phyloP scores from a whole-genome alignment of 2,113 vertebrate genomes.

The Aptenodytes forsteri region DNA sequence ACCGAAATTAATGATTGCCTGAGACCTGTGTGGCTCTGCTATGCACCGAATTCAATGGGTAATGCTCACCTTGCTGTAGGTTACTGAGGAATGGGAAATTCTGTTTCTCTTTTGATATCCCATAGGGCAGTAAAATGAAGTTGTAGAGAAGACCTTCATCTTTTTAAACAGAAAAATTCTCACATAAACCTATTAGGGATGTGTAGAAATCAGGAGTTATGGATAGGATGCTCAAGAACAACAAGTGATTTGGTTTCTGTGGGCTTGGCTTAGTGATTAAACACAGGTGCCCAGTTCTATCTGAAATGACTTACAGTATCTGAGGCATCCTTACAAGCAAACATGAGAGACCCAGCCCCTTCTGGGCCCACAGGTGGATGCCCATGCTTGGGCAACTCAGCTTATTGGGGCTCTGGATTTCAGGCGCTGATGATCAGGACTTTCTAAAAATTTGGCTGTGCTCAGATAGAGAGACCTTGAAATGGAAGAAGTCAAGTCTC shows the following conservation, averaged over 20 bases:
- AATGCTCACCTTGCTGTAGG: neutral
- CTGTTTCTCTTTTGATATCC: neutral
- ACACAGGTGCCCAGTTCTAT: neutral
- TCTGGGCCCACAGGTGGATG: neutral
- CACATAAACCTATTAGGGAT: neutral
- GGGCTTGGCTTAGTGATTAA: neutral
- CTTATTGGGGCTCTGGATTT: neutral
- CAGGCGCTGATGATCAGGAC: neutral
- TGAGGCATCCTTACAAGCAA: neutral
- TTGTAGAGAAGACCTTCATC: neutral
- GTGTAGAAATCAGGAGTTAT: neutral
- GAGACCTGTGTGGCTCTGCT: neutral
- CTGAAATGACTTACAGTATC: neutral
- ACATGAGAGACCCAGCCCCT: neutral
- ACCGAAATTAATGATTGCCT: neutral
- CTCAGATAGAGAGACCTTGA: neutral
- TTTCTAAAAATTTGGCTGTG: neutral
- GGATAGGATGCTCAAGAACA: neutral
- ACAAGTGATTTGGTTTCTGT: neutral
- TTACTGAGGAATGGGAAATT: neutral
- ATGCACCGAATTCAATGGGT: neutral
- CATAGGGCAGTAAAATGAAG: neutral
- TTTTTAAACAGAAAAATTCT: neutral
- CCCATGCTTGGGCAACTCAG: neutral
- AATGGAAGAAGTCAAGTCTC: neutral